phyloP scores from a whole-genome alignment of 2,113 vertebrate species.

The Cyprinodon brontotheroides region DNA sequence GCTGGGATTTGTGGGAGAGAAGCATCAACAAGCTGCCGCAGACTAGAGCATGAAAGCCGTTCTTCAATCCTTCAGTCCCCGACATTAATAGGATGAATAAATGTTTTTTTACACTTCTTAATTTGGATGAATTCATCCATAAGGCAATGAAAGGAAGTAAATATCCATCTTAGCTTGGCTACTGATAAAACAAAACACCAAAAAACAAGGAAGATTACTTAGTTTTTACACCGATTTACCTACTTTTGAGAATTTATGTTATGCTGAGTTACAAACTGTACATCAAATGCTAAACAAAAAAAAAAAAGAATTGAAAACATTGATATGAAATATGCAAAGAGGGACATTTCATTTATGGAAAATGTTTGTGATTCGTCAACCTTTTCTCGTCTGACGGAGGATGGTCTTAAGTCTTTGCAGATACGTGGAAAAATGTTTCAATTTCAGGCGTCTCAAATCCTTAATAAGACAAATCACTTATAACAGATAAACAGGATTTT shows the following conservation, averaged over 20 bases:
- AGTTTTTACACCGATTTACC: conserved; percentile 19
- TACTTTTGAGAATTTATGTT: conserved; percentile 44
- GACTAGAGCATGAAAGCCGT: conserved; percentile 69
- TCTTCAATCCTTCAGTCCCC: conserved; percentile 72
- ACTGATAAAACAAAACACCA: conserved; percentile 58
- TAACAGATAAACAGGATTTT: conserved; percentile 14
- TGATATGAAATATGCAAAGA: conserved; percentile 42
- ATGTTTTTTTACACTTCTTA: conserved; percentile 74
- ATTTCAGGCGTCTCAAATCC: conserved; percentile 28
- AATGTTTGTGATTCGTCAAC: conserved; percentile 59
- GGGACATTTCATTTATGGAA: conserved; percentile 33
- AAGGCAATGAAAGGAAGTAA: conserved; percentile 71
- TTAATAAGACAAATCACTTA: conserved; percentile 28
- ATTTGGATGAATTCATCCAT: conserved; percentile 77
- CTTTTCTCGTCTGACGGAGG: conserved; percentile 34
- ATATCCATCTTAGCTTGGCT: conserved; percentile 61
- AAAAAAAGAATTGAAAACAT: conserved; percentile 41
- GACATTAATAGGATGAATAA: conserved; percentile 80
- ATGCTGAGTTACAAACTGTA: conserved; percentile 29
- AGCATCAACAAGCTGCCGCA: conserved; percentile 67
- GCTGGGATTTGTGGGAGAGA: conserved; percentile 69
- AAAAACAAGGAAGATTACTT: conserved; percentile 34
- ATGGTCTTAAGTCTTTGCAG: conserved; percentile 48
- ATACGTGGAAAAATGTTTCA: conserved; percentile 37
- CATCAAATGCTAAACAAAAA: conserved; percentile 62